Percentiles rank a stretch among this genome's conserved stretches.
These are phyloP conservation scores for Gymnocheta viridis DNA, from an alignment of 2,888 invertebrate genomes.

Conservation along the genomic window DNA sequence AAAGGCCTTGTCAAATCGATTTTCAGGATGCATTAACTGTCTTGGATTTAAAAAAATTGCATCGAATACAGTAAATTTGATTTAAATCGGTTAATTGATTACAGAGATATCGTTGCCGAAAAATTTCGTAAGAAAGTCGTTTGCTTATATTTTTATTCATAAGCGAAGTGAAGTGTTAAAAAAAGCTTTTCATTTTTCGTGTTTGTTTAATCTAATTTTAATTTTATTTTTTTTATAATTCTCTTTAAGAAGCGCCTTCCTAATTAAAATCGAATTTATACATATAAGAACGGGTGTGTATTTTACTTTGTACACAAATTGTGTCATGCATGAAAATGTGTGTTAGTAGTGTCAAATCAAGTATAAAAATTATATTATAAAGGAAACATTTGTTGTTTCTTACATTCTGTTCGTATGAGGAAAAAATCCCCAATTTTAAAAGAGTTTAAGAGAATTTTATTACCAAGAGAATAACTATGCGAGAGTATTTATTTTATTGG, in stretches of 20 bases:
- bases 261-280: not conserved
- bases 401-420: not conserved
- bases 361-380: not conserved
- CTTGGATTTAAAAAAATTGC: too few species aligned
- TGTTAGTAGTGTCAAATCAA: conserved; percentile 64
- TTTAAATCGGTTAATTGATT: too few species aligned
- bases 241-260: not conserved
- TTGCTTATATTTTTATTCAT: too few species aligned
- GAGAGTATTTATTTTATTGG: not conserved
- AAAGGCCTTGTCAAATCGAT: too few species aligned
- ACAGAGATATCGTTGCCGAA: too few species aligned
- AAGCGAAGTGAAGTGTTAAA: too few species aligned
- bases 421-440: conserved; percentile 13
- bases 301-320: conserved; percentile 14
- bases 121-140: too few species aligned
- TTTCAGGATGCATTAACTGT: too few species aligned
- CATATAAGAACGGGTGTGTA: not conserved
- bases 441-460: not conserved
- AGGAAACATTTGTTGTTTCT: not conserved
- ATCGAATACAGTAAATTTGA: too few species aligned
- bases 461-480: not conserved
- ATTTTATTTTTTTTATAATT: not conserved
- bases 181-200: too few species aligned
- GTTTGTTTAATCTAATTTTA: too few species aligned
- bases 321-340: conserved; percentile 50